Conservation (phyloP, 2,888 invertebrate species). For the Brachyopa scutellaris region DNA sequence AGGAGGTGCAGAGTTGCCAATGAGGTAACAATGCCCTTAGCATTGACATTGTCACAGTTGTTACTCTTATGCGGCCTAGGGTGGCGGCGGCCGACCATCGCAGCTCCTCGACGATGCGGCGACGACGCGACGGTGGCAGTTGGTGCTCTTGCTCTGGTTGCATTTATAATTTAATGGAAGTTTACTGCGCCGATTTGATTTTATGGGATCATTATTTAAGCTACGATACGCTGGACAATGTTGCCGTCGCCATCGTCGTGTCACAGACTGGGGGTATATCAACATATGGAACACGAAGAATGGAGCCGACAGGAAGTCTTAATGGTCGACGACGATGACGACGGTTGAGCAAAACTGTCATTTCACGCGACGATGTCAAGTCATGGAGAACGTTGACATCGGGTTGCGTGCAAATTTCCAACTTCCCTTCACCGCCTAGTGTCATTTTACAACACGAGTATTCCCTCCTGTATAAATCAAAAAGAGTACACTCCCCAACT, state of each 20-base stretch:
- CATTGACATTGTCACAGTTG: constrained; percentile 71
- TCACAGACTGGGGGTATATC: background rate
- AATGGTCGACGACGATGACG: constrained; percentile 59
- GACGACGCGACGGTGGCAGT: background rate
- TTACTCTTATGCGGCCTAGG: constrained; percentile 20
- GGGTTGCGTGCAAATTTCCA: constrained; percentile 55
- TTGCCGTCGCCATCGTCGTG: constrained; percentile 8
- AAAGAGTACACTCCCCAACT: constrained; percentile 41
- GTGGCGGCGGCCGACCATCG: background rate
- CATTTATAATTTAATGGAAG: constrained; percentile 69
- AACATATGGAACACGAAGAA: background rate
- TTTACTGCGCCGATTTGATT: constrained; percentile 71
- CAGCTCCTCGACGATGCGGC: background rate
- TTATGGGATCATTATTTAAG: constrained; percentile 69
- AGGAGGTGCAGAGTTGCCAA: constrained; percentile 25
- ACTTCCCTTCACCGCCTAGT: constrained; percentile 48
- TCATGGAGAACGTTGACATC: constrained; percentile 39
- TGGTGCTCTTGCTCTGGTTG: constrained; percentile 59
- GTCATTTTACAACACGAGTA: constrained; percentile 54
- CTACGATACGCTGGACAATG: constrained; percentile 62
- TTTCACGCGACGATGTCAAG: constrained; percentile 61
- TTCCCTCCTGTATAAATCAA: constrained; percentile 45
- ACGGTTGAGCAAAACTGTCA: constrained; percentile 63
- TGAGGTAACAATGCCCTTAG: constrained; percentile 57
- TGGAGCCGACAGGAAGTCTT: constrained; percentile 61